phyloP scores from a whole-genome alignment of 2,797 vertebrate species.

The Austrolebias charrua region DNA sequence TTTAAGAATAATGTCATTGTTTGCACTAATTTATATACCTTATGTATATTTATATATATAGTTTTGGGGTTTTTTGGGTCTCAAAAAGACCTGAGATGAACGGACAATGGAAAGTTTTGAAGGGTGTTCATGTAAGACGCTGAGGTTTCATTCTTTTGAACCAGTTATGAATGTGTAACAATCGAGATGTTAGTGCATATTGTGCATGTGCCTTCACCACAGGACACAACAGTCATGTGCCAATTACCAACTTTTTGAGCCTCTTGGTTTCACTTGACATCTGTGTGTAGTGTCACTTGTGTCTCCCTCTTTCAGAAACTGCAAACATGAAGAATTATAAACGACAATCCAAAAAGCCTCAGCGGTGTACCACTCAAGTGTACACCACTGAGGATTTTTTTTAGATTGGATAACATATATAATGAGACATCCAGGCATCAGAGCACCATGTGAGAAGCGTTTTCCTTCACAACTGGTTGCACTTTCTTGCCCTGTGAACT shows the following conservation, averaged over 20 bases:
- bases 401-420: too few species aligned
- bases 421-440: not conserved
- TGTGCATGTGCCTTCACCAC: conserved; percentile 18
- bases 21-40: too few species aligned
- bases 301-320: conserved; percentile 12
- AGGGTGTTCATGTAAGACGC: not conserved
- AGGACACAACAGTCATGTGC: conserved; percentile 33
- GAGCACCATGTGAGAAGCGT: not conserved
- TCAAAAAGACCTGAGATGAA: not conserved
- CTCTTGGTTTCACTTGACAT: conserved; percentile 51
- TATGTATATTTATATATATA: too few species aligned
- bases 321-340: conserved; percentile 10
- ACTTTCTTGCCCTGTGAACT: not conserved
- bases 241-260: conserved; percentile 25
- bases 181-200: not conserved
- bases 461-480: not conserved
- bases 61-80: too few species aligned
- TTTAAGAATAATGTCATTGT: too few species aligned
- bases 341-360: not conserved
- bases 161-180: not conserved
- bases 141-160: not conserved
- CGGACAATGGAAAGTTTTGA: not conserved
- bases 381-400: too few species aligned
- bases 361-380: not conserved
- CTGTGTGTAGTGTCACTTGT: conserved; percentile 21